Evolutionary conservation across 2,797 vertebrate species (phyloP).

Genomic region (Pseudochirops cupreus): DNA sequence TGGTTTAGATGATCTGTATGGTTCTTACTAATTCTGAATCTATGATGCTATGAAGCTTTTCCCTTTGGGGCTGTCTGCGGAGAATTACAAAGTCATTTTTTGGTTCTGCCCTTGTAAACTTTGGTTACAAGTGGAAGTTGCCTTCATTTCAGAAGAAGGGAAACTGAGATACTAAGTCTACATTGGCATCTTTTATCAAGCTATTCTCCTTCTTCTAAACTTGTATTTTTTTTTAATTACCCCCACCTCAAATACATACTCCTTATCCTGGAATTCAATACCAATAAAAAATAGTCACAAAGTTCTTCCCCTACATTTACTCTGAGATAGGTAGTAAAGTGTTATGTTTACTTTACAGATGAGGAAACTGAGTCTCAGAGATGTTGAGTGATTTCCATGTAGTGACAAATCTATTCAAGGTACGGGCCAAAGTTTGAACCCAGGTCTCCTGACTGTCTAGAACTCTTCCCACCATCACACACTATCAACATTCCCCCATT

Average conservation of each 20-base stretch:
- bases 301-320: neutral
- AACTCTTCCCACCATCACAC: neutral
- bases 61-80: neutral
- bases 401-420: neutral
- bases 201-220: neutral
- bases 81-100: neutral
- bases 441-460: neutral
- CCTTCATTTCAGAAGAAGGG: neutral
- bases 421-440: neutral
- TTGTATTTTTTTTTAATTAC: neutral
- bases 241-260: neutral
- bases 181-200: neutral
- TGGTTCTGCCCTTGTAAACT: neutral
- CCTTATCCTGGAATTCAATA: neutral
- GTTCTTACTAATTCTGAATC: neutral
- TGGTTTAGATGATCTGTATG: neutral
- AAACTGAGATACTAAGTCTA: neutral
- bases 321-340: neutral
- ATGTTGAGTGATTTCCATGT: neutral
- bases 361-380: neutral
- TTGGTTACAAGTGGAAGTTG: neutral
- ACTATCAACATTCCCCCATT: neutral
- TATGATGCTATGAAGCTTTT: neutral
- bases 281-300: neutral
- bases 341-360: neutral